Conservation (phyloP, 2,113 vertebrate species). For the Saguinus midas region DNA sequence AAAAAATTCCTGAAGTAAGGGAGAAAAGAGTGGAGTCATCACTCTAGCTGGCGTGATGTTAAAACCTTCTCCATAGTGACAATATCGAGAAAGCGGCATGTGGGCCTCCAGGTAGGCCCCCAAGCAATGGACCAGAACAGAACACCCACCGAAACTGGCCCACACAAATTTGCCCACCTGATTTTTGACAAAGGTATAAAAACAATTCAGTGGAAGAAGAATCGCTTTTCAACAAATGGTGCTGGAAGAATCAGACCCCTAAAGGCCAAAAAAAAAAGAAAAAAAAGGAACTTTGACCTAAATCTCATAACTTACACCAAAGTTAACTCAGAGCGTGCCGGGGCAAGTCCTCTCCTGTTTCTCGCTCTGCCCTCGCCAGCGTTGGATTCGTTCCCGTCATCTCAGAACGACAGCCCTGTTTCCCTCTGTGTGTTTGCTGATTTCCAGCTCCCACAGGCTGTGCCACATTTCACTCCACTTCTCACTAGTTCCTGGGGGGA, state of each 20-base stretch:
- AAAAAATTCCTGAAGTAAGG: too few species aligned
- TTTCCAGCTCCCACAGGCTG: not conserved
- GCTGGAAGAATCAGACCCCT: not conserved
- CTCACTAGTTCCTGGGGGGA: not conserved
- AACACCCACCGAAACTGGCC: not conserved
- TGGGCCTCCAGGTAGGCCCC: not conserved
- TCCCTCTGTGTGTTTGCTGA: not conserved
- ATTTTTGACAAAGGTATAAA: not conserved
- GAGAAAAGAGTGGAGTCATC: not conserved
- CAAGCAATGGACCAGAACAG: too few species aligned
- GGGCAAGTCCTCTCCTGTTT: too few species aligned
- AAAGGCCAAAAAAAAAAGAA: not conserved
- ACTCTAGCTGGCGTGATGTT: not conserved
- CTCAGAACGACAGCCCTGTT: accelerated
- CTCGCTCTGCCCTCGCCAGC: too few species aligned
- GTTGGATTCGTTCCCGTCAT: accelerated
- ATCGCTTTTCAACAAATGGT: not conserved
- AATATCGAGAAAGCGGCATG: not conserved
- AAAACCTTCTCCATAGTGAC: not conserved
- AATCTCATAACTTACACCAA: not conserved
- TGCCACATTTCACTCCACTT: not conserved
- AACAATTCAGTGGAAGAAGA: not conserved
- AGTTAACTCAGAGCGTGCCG: not conserved
- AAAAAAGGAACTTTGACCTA: not conserved
- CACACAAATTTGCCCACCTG: not conserved